Conservation (phyloP, 2,113 vertebrate species). For the Eurystomus gularis region DNA sequence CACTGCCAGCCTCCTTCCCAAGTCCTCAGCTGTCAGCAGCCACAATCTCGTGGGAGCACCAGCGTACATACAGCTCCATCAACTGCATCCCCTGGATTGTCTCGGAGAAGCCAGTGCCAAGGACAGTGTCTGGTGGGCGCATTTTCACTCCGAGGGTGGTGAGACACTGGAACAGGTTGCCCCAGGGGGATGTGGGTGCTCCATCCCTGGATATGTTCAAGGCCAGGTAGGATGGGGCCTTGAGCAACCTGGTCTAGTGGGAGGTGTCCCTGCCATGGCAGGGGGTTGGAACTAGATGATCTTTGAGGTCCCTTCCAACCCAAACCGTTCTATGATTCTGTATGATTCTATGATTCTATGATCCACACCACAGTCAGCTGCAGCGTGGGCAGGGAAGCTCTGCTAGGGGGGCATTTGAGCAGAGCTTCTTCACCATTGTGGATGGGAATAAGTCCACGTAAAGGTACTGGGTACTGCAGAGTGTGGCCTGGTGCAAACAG, state of each 20-base stretch:
- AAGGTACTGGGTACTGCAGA: neutral
- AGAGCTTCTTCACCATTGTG: neutral
- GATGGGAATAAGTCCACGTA: neutral
- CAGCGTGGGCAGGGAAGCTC: neutral
- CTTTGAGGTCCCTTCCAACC: too few relatives aligned
- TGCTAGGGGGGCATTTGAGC: neutral
- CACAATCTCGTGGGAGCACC: neutral
- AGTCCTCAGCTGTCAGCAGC: neutral
- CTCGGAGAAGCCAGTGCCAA: neutral
- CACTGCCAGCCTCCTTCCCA: neutral
- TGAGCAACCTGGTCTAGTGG: too few relatives aligned
- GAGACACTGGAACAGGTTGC: too few relatives aligned
- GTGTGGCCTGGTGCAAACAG: neutral
- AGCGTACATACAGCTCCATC: neutral
- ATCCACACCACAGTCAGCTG: rapidly evolving
- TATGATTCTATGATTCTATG: too few relatives aligned
- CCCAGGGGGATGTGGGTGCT: too few relatives aligned
- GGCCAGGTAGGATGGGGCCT: too few relatives aligned
- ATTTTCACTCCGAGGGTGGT: neutral
- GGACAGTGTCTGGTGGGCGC: neutral
- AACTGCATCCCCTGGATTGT: rapidly evolving
- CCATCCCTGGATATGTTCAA: too few relatives aligned
- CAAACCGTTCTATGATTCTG: too few relatives aligned
- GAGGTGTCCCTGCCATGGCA: too few relatives aligned
- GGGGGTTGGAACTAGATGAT: too few relatives aligned